A percentile compares a stretch with the other conserved stretches of the same genome.
These are phyloP conservation scores for Xenopus laevis DNA, from an alignment of 2,113 vertebrate species.

Conservation along the genomic window DNA sequence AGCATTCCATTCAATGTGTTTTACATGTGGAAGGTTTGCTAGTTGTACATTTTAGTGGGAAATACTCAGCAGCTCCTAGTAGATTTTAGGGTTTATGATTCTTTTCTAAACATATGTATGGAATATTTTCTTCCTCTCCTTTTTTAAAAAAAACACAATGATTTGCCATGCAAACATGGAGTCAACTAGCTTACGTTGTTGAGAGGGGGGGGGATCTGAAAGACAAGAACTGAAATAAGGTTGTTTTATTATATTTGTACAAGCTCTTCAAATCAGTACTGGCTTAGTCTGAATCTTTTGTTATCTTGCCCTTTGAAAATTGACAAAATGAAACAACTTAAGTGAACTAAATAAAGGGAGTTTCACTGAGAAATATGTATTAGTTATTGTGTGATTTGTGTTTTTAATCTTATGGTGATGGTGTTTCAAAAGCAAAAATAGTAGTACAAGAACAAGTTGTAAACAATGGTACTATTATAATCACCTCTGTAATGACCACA, in stretches of 20 bases:
- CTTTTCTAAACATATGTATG: constrained; percentile 68
- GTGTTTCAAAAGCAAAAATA: not conserved
- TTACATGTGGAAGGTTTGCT: constrained; percentile 77
- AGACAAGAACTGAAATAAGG: constrained; percentile 22
- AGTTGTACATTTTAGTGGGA: constrained; percentile 78
- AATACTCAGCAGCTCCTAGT: constrained; percentile 74
- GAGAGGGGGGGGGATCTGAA: constrained; percentile 51
- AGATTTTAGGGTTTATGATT: constrained; percentile 67
- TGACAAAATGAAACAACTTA: constrained; percentile 55
- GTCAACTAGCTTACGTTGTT: constrained; percentile 56
- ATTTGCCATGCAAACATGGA: constrained; percentile 60
- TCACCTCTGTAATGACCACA: too few species aligned
- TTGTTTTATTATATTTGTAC: constrained; percentile 40
- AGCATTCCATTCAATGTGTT: constrained; percentile 77
- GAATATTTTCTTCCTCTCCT: constrained; percentile 28
- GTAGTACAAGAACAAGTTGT: too few species aligned
- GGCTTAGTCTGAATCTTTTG: constrained; percentile 59
- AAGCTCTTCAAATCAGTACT: constrained; percentile 54
- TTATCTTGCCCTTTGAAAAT: constrained; percentile 59
- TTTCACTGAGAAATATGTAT: constrained; percentile 57
- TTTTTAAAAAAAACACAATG: constrained; percentile 47
- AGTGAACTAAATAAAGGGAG: constrained; percentile 64
- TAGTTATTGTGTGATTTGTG: constrained; percentile 41
- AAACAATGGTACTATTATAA: too few species aligned
- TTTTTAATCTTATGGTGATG: not conserved